Evolutionary conservation across 2,113 vertebrate species (phyloP).

Genomic region (Gnathonemus longibarbis): DNA sequence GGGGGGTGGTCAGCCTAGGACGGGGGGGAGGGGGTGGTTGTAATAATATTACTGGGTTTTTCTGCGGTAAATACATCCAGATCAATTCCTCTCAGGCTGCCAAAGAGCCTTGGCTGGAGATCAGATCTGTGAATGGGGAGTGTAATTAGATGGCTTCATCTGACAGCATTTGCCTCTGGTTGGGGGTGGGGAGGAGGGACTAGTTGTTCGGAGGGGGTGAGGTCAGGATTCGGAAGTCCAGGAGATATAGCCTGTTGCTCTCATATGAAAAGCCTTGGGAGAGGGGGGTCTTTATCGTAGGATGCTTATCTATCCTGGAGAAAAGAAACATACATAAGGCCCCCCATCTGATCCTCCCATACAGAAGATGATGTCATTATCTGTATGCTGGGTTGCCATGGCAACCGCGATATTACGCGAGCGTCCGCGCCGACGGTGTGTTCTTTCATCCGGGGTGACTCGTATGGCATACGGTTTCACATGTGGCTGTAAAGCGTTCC

Average conservation of each 20-base stretch:
- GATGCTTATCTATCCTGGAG: background rate
- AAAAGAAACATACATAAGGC: background rate
- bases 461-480: background rate
- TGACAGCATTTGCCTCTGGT: background rate
- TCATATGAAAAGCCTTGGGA: background rate
- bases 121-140: constrained; percentile 28
- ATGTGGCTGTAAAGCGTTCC: background rate
- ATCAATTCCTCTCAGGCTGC: constrained; percentile 27
- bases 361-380: background rate
- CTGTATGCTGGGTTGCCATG: background rate
- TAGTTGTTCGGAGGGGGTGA: background rate
- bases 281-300: background rate
- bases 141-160: constrained; percentile 42
- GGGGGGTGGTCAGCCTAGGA: too few relatives aligned
- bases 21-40: background rate
- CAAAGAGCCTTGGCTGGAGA: constrained; percentile 30
- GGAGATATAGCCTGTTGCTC: background rate
- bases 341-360: background rate
- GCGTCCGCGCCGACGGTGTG: background rate
- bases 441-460: background rate
- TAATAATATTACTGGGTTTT: constrained; percentile 6
- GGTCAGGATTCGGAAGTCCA: constrained; percentile 6
- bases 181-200: background rate
- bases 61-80: constrained; percentile 17
- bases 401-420: background rate